These are phyloP conservation scores for Machimus rusticus DNA, from an alignment of 2,888 invertebrate species.

Conservation along the genomic window DNA sequence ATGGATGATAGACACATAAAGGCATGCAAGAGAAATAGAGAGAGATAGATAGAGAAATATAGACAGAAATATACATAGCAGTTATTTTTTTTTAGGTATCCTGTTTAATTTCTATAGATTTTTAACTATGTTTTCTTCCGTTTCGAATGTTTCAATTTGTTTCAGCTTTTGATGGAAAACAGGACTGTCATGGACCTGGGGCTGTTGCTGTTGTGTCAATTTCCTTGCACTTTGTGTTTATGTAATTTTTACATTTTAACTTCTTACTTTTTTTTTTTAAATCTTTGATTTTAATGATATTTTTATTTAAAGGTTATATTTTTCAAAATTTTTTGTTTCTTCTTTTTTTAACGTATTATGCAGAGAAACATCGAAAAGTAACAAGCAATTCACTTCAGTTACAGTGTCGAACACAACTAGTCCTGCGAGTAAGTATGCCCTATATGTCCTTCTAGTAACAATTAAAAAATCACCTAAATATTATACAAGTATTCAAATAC, in stretches of 20 bases:
- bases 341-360: not conserved
- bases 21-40: constrained; percentile 32
- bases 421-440: not conserved
- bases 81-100: not conserved
- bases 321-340: not conserved
- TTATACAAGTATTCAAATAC: constrained; percentile 1
- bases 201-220: constrained; percentile 1
- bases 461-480: constrained; percentile 23
- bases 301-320: not conserved
- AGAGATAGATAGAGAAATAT: constrained; percentile 21
- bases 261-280: not conserved
- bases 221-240: not conserved
- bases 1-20: constrained; percentile 32
- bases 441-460: not conserved
- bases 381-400: not conserved
- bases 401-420: not conserved
- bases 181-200: not conserved
- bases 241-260: not conserved
- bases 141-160: not conserved
- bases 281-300: not conserved
- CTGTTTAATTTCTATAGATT: not conserved
- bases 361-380: not conserved
- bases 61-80: constrained; percentile 27
- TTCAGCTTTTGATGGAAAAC: not conserved
- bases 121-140: constrained; percentile 10